Conservation (phyloP, 2,888 invertebrate genomes). For the Lithosia quadra region DNA sequence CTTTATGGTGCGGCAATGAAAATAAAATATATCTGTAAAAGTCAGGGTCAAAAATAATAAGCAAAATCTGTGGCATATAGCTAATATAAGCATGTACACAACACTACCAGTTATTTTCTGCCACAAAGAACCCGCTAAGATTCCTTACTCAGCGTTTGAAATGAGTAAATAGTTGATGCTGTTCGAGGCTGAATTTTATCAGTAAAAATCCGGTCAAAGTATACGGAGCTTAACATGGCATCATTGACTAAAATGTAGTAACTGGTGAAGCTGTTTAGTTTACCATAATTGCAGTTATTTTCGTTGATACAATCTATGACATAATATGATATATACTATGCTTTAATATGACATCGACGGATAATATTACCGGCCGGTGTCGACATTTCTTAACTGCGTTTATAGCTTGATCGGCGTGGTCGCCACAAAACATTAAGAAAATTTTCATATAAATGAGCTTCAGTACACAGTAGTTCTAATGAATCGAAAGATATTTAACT, state of each 20-base stretch:
- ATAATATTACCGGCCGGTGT: not conserved
- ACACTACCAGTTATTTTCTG: not conserved
- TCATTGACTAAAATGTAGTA: no score
- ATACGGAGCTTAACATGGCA: no score
- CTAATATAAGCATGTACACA: not conserved
- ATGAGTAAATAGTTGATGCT: no score
- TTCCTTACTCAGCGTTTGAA: not conserved
- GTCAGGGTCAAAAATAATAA: no score
- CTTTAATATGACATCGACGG: not conserved
- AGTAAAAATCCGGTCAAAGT: not conserved
- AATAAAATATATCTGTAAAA: no score
- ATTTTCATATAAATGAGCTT: conserved; percentile 3
- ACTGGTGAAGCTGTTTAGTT: not conserved
- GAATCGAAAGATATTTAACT: conserved; percentile 1
- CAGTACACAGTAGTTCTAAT: not conserved
- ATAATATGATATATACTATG: no score
- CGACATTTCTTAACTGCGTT: not conserved
- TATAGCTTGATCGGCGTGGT: not conserved
- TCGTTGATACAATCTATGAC: conserved; percentile 2
- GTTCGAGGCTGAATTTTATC: not conserved
- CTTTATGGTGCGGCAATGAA: no score
- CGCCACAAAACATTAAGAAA: not conserved
- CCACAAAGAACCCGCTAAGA: not conserved
- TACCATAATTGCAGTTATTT: not conserved
- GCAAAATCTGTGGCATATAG: no score